phyloP scores from a whole-genome alignment of 1,140 invertebrate genomes.

The Ceratosolen solmsi region DNA sequence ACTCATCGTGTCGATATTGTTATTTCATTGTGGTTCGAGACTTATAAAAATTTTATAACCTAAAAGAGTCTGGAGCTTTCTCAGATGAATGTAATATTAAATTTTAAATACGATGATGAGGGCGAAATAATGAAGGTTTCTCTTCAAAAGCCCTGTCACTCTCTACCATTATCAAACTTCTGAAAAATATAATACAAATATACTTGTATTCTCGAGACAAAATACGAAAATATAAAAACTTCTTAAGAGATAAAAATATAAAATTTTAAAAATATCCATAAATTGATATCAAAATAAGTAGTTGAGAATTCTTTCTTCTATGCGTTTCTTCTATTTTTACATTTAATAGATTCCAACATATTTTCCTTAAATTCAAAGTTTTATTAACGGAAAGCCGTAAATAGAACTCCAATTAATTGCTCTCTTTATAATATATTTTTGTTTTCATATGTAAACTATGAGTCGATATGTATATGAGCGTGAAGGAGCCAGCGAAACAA shows the following conservation, averaged over 20 bases:
- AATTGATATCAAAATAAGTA: not conserved
- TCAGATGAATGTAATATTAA: not conserved
- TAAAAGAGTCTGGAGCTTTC: not conserved
- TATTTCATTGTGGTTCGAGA: no score
- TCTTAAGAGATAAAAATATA: not conserved
- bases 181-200: not conserved
- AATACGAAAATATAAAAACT: not conserved
- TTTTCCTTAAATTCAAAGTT: not conserved
- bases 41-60: not conserved
- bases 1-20: no score
- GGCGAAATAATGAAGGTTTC: not conserved
- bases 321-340: not conserved
- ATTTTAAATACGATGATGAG: conserved; percentile 5
- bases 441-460: not conserved
- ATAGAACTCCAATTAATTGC: not conserved
- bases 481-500: not conserved
- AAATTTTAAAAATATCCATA: not conserved
- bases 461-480: not conserved
- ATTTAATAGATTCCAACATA: not conserved
- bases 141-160: not conserved
- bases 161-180: not conserved
- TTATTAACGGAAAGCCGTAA: not conserved
- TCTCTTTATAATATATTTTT: not conserved
- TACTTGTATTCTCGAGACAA: not conserved
- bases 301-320: not conserved